Base-by-base conservation (phyloP, 2,888 invertebrate genomes). In the Andrena trimmerana region DNA sequence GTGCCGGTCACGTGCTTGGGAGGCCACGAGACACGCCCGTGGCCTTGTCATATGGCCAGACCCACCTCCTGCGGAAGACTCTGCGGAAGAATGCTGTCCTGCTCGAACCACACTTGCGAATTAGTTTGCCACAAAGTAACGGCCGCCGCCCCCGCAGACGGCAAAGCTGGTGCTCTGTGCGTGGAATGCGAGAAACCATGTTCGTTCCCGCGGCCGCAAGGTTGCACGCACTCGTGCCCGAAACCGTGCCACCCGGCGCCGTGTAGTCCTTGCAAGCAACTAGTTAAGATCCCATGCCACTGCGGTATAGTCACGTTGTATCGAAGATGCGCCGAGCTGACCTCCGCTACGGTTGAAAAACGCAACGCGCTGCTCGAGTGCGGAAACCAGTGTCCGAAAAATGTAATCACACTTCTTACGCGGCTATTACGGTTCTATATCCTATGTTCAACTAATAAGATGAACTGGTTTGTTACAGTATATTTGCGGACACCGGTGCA, bases 351-450 rank as follows among this genome's bases (percentile, higher is more conserved):
- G 65, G 94, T 93, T 67, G 91, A 92, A 52, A 94, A 93, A 70
- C 93, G 95, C 52, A 94, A 95, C 66, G 92, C 93, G 84, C 90
- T 94, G 80, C 93, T 93, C 62, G 94, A 94, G 75, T 99, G 99
- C 92, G 97, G 97, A 54, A 97, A 97, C 92, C 97, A 97, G 84
- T 99, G 99, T 91, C 97, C 98, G 0, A 97, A 97, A 94, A 96
- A 95, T 94, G 97, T 85, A 83, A 84, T 20, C 76, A 50, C 8
- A n/a, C 16, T 57, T 50, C 0, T 68, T 5, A 36, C 50, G 50
- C 16, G 27, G 24, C 24, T 71, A 42, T 33, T 63, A 2, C 33
- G 67, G 7, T 31, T 24, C 31, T n/a, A 4, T 33, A 71, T 3
- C n/a, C n/a, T n/a, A 27, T 31, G 20, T 60, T 62, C 36, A 29